Evolutionary conservation across 23 tunicate genomes (phyloP), one percentile per base, ranked within the genome.

Genomic region (Clavelina lepadiformis): DNA sequence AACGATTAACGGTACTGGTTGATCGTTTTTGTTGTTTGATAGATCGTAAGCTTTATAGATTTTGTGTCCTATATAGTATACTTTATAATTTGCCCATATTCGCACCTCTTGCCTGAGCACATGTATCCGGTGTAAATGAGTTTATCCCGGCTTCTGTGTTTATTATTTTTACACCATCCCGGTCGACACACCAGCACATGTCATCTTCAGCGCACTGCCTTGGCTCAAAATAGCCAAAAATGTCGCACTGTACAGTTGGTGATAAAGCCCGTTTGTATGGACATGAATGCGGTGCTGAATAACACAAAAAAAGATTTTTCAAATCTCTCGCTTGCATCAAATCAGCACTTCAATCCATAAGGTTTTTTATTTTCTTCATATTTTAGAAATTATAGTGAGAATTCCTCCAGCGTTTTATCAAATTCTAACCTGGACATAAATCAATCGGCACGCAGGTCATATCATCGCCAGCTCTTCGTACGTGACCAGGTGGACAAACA

Each of bases 181-280:
- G 34, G 27, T 65, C 71, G 34, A 65, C 53, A 35, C 71, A 65
- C 54, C 71, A 45, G n/a, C 71, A 65, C 29, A 37, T 30, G 4
- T 6, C 71, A 28, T 33, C 23, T 33, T 45, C 55, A 34, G 27
- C n/a, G 31, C 71, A 65, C 38, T 65, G 71, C n/a, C n/a, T n/a
- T n/a, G n/a, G n/a, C n/a, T n/a, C n/a, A n/a, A n/a, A n/a, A n/a
- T n/a, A n/a, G n/a, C n/a, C n/a, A n/a, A n/a, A n/a, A n/a, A n/a
- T n/a, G n/a, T n/a, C n/a, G n/a, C n/a, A n/a, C n/a, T n/a, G n/a
- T n/a, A n/a, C n/a, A n/a, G n/a, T n/a, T 11, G 71, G 34, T 4
- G 71, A 28, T 35, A 55, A 26, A 1, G 6, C 22, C 2, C 8
- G 27, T 30, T 41, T 21, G 30, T 61, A 61, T n/a, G 28, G 33